Evolutionary conservation across 2,113 vertebrate species (phyloP).

Genomic region (Macroglossus sobrinus): DNA sequence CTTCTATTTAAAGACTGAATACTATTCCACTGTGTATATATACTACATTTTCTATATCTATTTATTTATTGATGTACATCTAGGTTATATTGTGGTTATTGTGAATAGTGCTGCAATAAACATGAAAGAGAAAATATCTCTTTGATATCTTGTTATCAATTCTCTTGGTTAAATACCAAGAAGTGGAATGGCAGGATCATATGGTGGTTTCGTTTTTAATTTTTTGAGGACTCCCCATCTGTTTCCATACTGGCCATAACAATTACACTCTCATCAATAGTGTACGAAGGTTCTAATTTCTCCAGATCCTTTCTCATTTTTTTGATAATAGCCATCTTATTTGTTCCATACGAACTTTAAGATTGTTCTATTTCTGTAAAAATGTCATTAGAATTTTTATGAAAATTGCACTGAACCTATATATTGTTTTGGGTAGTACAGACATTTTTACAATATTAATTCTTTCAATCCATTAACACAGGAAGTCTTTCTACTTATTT

Average conservation of each 20-base stretch:
- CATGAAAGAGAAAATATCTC: not conserved
- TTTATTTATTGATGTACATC: not conserved
- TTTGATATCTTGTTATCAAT: not conserved
- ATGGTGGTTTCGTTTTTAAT: not conserved
- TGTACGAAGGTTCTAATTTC: not conserved
- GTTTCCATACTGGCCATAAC: not conserved
- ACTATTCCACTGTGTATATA: not conserved
- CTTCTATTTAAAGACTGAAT: not conserved
- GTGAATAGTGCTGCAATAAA: not conserved
- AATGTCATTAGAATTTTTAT: not conserved
- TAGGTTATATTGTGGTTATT: not conserved
- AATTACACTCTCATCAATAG: not conserved
- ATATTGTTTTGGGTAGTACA: not conserved
- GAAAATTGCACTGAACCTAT: not conserved
- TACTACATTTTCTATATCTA: not conserved
- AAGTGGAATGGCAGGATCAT: not conserved
- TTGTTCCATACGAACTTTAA: not conserved
- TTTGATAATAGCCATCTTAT: not conserved
- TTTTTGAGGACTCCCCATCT: not conserved
- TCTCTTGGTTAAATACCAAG: not conserved
- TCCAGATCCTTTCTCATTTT: not conserved
- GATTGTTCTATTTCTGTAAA: not conserved
- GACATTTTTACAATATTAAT: not conserved
- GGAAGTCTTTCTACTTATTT: not conserved
- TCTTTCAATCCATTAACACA: not conserved